Evolutionary conservation across 2,888 invertebrate genomes (phyloP), one percentile per base, ranked within the genome.

Genomic region (Ctena decussata): DNA sequence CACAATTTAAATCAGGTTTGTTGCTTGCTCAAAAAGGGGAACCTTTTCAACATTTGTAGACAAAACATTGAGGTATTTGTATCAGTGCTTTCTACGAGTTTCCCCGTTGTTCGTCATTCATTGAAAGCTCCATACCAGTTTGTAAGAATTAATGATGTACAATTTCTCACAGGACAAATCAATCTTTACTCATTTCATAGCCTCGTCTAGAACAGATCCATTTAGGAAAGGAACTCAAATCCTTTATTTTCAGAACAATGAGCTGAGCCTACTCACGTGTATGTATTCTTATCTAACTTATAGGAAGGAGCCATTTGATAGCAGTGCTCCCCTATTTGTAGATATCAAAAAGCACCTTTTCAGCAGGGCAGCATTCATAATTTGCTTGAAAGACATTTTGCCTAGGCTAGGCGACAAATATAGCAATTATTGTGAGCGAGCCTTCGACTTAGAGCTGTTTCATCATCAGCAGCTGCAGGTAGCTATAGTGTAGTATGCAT

Each of bases 41-140:
- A 11, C 70, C n/a, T 78, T 70, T 21, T 32, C 32, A 5, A 24
- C 35, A 70, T 44, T 30, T 35, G 27, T 70, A 27, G 77, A 77
- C n/a, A n/a, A n/a, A 70, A 27, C 15, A 41, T 21, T 18, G 27
- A 44, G n/a, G 37, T 41, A 41, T 39, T 1, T 70, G n/a, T 30
- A n/a, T 35, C 18, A 27, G 69, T 18, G 77, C 77, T 12, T 77
- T 77, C 44, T 41, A 69, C 27, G 46, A 70, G 12, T 77, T 77
- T 70, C 24, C 70, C 18, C 12, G 77, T 8, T 77, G 77, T 70
- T 41, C 69, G 32, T 70, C 69, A 46, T 77, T 77, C 21, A 77
- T 70, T 0, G 37, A 32, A 32, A 12, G 30, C 41, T n/a, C 5
- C 5, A 0, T 18, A 70, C 3, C 5, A 32, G 1, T 24, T n/a